A percentile compares a stretch with the other conserved stretches of the same genome.
Conservation (phyloP, 2,113 vertebrate species). For the Origma solitaria region DNA sequence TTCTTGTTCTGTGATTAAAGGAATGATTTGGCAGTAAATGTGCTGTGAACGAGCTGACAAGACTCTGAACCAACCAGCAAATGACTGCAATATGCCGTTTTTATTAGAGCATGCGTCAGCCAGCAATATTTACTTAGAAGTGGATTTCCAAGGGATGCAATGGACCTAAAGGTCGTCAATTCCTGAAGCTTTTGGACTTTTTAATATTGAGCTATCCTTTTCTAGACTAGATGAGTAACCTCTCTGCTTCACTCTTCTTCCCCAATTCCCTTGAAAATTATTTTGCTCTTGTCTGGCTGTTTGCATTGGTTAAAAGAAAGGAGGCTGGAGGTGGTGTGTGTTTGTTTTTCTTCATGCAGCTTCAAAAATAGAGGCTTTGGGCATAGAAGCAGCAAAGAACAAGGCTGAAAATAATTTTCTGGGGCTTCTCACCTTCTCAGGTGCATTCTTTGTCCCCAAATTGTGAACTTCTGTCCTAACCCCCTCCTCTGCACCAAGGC, state of each 20-base stretch:
- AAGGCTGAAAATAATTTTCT: neutral
- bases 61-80: slow-evolving; percentile 27
- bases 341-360: neutral
- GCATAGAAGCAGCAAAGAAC: neutral
- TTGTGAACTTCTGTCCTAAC: neutral
- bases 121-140: neutral
- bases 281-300: neutral
- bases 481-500: neutral
- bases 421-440: neutral
- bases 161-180: neutral
- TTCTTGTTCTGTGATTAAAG: slow-evolving; percentile 36
- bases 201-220: neutral
- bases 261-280: neutral
- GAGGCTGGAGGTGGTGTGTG: neutral
- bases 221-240: neutral
- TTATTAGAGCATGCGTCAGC: slow-evolving; percentile 24
- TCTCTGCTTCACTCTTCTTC: neutral
- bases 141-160: neutral
- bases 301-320: neutral
- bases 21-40: slow-evolving; percentile 55
- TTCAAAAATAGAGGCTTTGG: neutral
- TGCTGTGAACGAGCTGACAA: slow-evolving; percentile 41
- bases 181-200: neutral
- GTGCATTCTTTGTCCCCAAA: neutral
- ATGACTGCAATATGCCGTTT: slow-evolving; percentile 14